These are phyloP conservation scores for Alcis repandata DNA, from an alignment of 2,888 invertebrate genomes.

Conservation along the genomic window DNA sequence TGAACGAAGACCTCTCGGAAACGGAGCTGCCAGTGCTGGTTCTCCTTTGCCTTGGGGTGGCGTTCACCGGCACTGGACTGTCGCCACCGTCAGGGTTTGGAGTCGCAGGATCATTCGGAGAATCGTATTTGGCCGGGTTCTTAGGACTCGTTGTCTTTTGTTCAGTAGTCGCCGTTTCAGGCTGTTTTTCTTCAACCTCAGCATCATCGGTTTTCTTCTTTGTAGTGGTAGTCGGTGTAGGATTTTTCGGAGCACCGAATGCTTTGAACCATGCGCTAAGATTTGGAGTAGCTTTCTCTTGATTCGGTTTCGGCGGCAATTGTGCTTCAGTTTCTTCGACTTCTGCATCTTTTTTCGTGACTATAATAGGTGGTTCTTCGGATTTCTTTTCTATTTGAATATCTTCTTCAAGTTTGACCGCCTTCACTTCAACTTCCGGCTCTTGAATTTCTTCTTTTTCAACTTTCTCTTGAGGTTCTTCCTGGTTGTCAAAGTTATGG, in stretches of 20 bases:
- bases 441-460: constrained; percentile 37
- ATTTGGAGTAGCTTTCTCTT: constrained; percentile 93
- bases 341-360: constrained; percentile 73
- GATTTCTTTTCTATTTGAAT: constrained; percentile 51
- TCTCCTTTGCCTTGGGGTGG: constrained; percentile 87
- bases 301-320: constrained; percentile 75
- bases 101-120: constrained; percentile 72
- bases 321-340: constrained; percentile 78
- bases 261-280: constrained; percentile 97
- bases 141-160: constrained; percentile 69
- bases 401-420: constrained; percentile 36
- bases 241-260: constrained; percentile 93
- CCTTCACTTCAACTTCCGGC: constrained; percentile 49
- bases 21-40: constrained; percentile 93
- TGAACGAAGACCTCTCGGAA: constrained; percentile 92
- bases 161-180: constrained; percentile 64
- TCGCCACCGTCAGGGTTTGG: constrained; percentile 79
- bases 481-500: constrained; percentile 86
- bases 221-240: constrained; percentile 75
- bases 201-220: constrained; percentile 88
- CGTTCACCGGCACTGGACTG: constrained; percentile 70
- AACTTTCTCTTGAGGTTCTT: constrained; percentile 51
- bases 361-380: constrained; percentile 58
- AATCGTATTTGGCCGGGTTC: constrained; percentile 73
- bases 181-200: constrained; percentile 77